These are phyloP conservation scores for Mylabris phalerata DNA, from an alignment of 1,140 invertebrate species.

Conservation along the genomic window DNA sequence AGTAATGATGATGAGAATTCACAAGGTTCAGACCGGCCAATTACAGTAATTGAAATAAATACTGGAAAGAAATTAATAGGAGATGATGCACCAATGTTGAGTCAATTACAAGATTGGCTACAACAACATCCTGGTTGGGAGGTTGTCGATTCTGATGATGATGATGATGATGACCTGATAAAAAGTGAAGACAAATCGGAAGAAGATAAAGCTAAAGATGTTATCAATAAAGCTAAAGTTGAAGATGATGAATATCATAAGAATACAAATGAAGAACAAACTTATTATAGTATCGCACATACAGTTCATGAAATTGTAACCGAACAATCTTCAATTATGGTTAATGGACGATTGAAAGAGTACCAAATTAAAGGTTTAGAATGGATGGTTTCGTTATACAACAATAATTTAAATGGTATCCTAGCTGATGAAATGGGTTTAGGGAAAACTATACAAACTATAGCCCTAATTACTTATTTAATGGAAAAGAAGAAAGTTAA, in stretches of 20 bases:
- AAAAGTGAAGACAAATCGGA: constrained; percentile 48
- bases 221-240: constrained; percentile 77
- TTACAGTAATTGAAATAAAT: constrained; percentile 80
- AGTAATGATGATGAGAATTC: constrained; percentile 63
- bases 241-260: constrained; percentile 90
- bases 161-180: constrained; percentile 49
- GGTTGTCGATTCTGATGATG: constrained; percentile 65
- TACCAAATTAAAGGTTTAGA: constrained; percentile 96
- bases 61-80: constrained; percentile 79
- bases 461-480: constrained; percentile 90
- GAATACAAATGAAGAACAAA: constrained; percentile 71
- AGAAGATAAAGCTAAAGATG: constrained; percentile 55
- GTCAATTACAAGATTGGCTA: constrained; percentile 78
- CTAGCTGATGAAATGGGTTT: constrained; percentile 76
- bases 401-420: constrained; percentile 97
- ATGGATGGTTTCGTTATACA: constrained; percentile 97
- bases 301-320: constrained; percentile 88
- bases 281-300: constrained; percentile 90
- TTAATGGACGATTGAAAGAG: constrained; percentile 91
- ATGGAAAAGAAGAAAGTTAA: constrained; percentile 98
- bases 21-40: constrained; percentile 65
- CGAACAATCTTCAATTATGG: constrained; percentile 87
- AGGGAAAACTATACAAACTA: constrained; percentile 76
- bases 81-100: constrained; percentile 84
- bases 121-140: constrained; percentile 86